Percentiles rank a stretch among this genome's conserved stretches.
Evolutionary conservation across 2,113 vertebrate species (phyloP).

Genomic region (Gallinago paraguaiae): DNA sequence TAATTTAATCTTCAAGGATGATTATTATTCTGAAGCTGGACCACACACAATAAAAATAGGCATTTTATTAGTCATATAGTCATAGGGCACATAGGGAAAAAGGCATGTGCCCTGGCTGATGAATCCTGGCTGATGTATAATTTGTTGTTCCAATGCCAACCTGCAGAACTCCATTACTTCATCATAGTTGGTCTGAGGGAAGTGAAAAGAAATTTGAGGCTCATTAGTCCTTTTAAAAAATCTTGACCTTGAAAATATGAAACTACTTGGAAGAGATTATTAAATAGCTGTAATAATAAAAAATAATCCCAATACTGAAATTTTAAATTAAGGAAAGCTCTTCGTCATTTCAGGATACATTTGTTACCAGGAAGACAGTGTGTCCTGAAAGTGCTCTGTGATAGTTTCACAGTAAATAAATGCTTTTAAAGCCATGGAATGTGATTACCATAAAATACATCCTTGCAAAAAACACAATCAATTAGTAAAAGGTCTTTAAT

Average conservation of each 20-base stretch:
- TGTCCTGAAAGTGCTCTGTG: not conserved
- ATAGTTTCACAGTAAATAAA: slow-evolving; percentile 19
- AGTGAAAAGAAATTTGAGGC: slow-evolving; percentile 5
- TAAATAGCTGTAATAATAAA: not conserved
- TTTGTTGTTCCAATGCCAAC: slow-evolving; percentile 40
- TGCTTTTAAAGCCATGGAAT: slow-evolving; percentile 7
- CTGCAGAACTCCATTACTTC: slow-evolving; percentile 13
- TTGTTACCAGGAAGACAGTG: not conserved
- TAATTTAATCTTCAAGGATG: slow-evolving; percentile 40
- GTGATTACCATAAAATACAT: not conserved
- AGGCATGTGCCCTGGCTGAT: not conserved
- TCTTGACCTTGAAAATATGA: slow-evolving; percentile 28
- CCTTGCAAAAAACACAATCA: not conserved
- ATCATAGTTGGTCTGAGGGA: not conserved
- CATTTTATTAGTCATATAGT: slow-evolving; percentile 52
- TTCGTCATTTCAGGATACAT: not conserved
- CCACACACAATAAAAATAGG: slow-evolving; percentile 51
- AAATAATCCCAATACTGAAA: slow-evolving; percentile 6
- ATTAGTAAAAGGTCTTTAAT: slow-evolving; percentile 10
- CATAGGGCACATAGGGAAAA: slow-evolving; percentile 10
- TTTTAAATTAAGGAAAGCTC: slow-evolving; percentile 32
- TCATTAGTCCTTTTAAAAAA: not conserved
- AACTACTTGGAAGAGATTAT: slow-evolving; percentile 20
- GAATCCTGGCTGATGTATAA: not conserved
- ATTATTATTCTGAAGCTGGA: slow-evolving; percentile 62